Evolutionary conservation across 2,113 vertebrate genomes (phyloP).

Genomic region (Lathamus discolor): DNA sequence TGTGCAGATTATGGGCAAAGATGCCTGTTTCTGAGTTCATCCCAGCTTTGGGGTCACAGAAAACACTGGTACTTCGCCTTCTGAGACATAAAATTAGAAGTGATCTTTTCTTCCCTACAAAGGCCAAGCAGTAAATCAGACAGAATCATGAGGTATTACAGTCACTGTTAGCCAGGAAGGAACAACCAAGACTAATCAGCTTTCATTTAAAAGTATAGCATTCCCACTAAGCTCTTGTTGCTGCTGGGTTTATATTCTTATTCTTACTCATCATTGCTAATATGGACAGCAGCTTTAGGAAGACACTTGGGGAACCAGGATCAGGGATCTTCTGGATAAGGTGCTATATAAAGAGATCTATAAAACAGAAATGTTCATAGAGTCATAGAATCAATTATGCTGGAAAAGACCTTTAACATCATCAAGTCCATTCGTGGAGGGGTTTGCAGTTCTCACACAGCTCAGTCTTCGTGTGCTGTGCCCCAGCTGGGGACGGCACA

Average conservation of each 20-base stretch:
- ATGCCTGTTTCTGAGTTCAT: not conserved
- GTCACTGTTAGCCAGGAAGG: not conserved
- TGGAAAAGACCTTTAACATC: not conserved
- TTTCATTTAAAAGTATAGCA: not conserved
- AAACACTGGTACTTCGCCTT: not conserved
- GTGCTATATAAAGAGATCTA: not conserved
- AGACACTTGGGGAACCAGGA: not conserved
- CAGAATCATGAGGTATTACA: not conserved
- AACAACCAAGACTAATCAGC: slow-evolving; percentile 39
- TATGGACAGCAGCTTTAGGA: not conserved
- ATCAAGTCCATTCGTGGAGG: not conserved
- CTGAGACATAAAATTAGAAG: not conserved
- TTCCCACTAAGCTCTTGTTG: slow-evolving; percentile 31
- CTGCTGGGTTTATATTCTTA: not conserved
- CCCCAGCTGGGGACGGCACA: not conserved
- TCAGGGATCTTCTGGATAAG: not conserved
- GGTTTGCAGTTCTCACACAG: not conserved
- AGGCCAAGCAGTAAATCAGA: not conserved
- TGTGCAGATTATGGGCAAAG: not conserved
- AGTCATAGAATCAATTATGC: not conserved
- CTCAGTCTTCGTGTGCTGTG: not conserved
- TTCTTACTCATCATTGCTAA: not conserved
- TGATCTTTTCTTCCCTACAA: not conserved
- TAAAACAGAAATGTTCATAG: not conserved
- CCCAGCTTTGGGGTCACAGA: not conserved